These are phyloP conservation scores for Drosophila novamexicana DNA, from an alignment of 1,140 invertebrate species.

Conservation along the genomic window DNA sequence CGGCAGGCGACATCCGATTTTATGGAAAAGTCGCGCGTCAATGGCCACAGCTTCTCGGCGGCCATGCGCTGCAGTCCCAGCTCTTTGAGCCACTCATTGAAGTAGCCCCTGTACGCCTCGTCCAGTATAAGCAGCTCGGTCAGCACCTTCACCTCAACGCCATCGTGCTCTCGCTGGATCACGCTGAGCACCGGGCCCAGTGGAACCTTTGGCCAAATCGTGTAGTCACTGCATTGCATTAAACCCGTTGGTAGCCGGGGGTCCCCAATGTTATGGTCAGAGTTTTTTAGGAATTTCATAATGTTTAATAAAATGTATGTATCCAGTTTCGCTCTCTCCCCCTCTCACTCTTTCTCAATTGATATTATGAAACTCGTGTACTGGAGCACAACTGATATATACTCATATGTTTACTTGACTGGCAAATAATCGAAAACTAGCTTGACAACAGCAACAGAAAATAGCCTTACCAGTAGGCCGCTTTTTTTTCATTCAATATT, in stretches of 20 bases:
- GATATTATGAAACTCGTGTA: background rate
- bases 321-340: background rate
- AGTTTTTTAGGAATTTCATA: background rate
- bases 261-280: background rate
- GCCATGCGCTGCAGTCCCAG: conserved; percentile 53
- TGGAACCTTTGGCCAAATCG: too few relatives aligned
- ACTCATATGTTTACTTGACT: background rate
- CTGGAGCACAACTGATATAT: background rate
- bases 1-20: conserved; percentile 40
- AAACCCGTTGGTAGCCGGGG: background rate
- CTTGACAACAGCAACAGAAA: too few relatives aligned
- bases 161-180: background rate
- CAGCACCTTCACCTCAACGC: conserved; percentile 6
- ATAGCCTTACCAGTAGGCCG: too few relatives aligned
- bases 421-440: too few relatives aligned
- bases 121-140: conserved; percentile 42
- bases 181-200: background rate
- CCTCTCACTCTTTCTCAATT: background rate
- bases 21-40: conserved; percentile 35
- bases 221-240: background rate
- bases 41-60: conserved; percentile 36
- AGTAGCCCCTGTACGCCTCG: conserved; percentile 33
- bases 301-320: background rate
- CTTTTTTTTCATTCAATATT: too few relatives aligned
- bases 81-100: conserved; percentile 41